phyloP scores from a whole-genome alignment of 2,113 vertebrate genomes.

The Ailuropoda melanoleuca region DNA sequence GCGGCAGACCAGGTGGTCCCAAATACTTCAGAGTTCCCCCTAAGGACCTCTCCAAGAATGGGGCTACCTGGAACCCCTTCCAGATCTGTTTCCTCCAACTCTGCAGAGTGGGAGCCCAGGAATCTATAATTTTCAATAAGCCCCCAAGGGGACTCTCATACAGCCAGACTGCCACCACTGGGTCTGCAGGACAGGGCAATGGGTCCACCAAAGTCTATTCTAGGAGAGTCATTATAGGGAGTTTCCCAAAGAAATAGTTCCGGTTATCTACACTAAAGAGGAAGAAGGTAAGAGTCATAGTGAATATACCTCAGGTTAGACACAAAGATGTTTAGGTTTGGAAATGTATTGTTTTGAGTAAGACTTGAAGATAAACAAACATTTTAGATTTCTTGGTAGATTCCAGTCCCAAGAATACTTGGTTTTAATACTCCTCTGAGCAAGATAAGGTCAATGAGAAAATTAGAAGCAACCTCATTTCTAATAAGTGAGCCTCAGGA shows the following conservation, averaged over 20 bases:
- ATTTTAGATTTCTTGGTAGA: constrained; percentile 38
- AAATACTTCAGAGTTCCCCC: neutral
- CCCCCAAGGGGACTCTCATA: neutral
- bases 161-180: neutral
- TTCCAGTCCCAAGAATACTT: neutral
- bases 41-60: neutral
- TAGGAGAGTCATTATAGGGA: neutral
- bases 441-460: neutral
- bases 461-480: neutral
- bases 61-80: neutral
- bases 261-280: neutral
- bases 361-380: constrained; percentile 57
- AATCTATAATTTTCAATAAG: neutral
- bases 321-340: neutral
- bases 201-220: neutral
- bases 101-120: neutral
- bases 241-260: constrained; percentile 23
- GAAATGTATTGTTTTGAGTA: constrained; percentile 17
- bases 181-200: neutral
- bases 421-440: neutral
- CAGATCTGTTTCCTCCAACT: neutral
- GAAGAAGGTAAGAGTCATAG: constrained; percentile 26
- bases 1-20: neutral
- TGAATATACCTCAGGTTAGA: neutral
- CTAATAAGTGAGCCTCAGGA: neutral